Evolutionary conservation across 1,140 invertebrate genomes (phyloP), one percentile per base, ranked within the genome.

Genomic region (Musca domestica): DNA sequence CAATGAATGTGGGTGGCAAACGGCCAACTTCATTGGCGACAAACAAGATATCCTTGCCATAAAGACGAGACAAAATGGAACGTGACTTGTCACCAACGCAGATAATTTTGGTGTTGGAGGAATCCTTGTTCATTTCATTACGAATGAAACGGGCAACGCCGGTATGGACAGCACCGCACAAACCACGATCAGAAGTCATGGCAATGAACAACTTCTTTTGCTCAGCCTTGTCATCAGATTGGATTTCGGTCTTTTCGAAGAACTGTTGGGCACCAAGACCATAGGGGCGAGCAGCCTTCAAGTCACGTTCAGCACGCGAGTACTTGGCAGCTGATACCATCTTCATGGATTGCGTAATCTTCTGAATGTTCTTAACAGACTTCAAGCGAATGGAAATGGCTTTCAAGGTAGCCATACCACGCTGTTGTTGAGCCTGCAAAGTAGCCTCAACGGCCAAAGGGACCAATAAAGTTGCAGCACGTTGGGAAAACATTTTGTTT

Each of bases 271-370:
- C 91, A 66, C 96, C 96, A 63, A 89, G 83, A 51, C 98, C 98
- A 71, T 93, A 95, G 0, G 95, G 91, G 72, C 95, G 88, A 48
- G 95, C 95, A 74, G 93, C 90, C 77, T 91, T 95, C 69, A 99
- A 83, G 66, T 99, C 98, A 80, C 95, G 89, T 83, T 99, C 98
- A 76, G 98, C 98, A 70, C 76, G 74, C 52, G 82, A 81, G 83
- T 81, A 87, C 83, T 92, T 92, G 19, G 92, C 92, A 72, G 92
- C 92, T 71, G 95, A 96, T 85, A 98, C 97, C 98, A 99, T 99
- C 87, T 99, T 99, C 98, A 99, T 99, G 79, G 96, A 98, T 82
- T 99, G 95, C 63, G 98, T 99, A 82, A 99, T 99, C 84, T 99
- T 99, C 83, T 99, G 96, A 78, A 99, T 99, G 82, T 98, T 99